Percentiles rank a stretch among this genome's conserved stretches.
phyloP scores from a whole-genome alignment of 2,113 vertebrate species.

The Prionailurus bengalensis region DNA sequence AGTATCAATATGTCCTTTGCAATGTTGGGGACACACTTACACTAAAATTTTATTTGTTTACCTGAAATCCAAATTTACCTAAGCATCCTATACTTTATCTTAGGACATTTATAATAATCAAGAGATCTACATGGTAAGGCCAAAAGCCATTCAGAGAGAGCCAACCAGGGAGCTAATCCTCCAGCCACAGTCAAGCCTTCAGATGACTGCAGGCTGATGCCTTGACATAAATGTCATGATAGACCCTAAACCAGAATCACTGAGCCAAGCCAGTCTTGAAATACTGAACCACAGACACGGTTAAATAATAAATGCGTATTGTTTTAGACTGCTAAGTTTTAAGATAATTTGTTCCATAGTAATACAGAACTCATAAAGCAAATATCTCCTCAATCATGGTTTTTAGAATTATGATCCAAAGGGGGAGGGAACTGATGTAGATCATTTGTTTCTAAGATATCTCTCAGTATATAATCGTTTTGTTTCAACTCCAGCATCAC shows the following conservation, averaged over 20 bases:
- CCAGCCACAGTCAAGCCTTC: background rate
- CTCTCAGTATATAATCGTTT: background rate
- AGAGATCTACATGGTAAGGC: background rate
- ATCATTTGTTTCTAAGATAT: background rate
- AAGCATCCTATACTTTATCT: background rate
- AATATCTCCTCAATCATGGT: background rate
- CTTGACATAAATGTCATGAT: background rate
- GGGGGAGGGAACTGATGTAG: background rate
- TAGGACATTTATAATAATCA: background rate
- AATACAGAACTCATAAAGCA: background rate
- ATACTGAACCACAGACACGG: background rate
- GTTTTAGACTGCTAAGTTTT: background rate
- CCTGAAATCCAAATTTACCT: background rate
- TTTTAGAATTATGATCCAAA: slow-evolving; percentile 39
- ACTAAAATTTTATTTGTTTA: background rate
- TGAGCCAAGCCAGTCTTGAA: background rate
- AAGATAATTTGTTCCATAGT: background rate
- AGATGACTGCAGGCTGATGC: background rate
- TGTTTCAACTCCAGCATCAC: background rate
- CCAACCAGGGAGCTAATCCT: no score
- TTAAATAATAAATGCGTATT: background rate
- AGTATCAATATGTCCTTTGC: background rate
- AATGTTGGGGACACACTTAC: background rate
- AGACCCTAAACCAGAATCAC: background rate
- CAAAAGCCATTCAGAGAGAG: background rate